Percentiles rank a stretch among this genome's conserved stretches.
Conservation (phyloP, 2,888 invertebrate genomes). For the Tolmerus cingulatus region DNA sequence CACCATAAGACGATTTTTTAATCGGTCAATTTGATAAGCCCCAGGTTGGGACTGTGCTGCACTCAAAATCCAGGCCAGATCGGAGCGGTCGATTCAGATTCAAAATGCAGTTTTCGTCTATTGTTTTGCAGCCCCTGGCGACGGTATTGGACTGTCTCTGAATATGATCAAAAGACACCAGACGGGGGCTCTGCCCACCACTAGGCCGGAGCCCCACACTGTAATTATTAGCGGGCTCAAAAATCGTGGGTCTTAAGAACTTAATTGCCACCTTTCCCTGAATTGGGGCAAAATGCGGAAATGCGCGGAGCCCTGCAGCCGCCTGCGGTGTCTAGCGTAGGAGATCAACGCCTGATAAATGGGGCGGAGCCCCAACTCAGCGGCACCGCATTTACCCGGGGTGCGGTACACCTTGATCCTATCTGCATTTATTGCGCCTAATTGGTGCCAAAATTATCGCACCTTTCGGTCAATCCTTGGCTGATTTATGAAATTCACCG, state of each 20-base stretch:
- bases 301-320: neutral
- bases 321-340: neutral
- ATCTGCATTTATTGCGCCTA: neutral
- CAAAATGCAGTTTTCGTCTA: slow-evolving; percentile 23
- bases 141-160: slow-evolving; percentile 3
- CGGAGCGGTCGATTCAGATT: slow-evolving; percentile 25
- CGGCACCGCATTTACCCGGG: neutral
- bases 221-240: neutral
- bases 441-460: neutral
- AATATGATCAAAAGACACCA: neutral
- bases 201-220: neutral
- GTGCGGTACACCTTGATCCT: neutral
- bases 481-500: neutral
- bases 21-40: slow-evolving; percentile 17
- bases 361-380: neutral
- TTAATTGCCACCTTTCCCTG: slow-evolving; percentile 26
- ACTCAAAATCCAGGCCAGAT: slow-evolving; percentile 42
- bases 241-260: neutral
- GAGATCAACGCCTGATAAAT: slow-evolving; percentile 18
- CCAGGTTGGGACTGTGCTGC: neutral
- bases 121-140: slow-evolving; percentile 38
- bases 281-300: slow-evolving; percentile 20
- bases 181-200: neutral
- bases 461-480: neutral
- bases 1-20: slow-evolving; percentile 30